A percentile compares a stretch with the other conserved stretches of the same genome.
Evolutionary conservation across 2,113 vertebrate genomes (phyloP).

Genomic region (Gobiocypris rarus): DNA sequence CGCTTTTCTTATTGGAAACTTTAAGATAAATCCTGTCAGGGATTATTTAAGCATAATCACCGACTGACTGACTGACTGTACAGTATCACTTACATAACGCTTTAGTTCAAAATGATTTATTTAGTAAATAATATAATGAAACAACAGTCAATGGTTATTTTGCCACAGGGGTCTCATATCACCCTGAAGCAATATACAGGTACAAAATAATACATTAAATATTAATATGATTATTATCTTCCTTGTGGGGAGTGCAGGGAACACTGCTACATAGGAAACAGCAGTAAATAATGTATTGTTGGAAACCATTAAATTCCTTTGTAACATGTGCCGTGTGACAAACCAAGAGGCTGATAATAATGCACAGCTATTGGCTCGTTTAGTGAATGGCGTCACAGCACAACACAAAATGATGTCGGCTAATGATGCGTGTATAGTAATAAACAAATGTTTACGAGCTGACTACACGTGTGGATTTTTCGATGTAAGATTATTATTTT

Average conservation of each 20-base stretch:
- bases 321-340: not conserved
- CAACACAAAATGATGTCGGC: not conserved
- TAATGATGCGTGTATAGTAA: not conserved
- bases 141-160: not conserved
- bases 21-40: slow-evolving; percentile 8
- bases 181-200: not conserved
- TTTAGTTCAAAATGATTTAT: not conserved
- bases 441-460: not conserved
- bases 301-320: not conserved
- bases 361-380: not conserved
- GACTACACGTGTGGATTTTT: not conserved
- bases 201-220: not conserved
- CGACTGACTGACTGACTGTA: not conserved
- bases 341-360: not conserved
- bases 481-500: not conserved
- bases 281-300: not conserved
- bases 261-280: not conserved
- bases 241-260: not conserved
- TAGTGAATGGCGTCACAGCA: not conserved
- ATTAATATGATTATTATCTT: not conserved
- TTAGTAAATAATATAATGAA: not conserved
- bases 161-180: not conserved
- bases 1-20: not conserved
- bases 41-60: not conserved
- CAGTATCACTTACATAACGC: not conserved